Percentiles rank a stretch among this genome's conserved stretches.
Conservation (phyloP, 2,888 invertebrate species). For the Pachydiplax longipennis region DNA sequence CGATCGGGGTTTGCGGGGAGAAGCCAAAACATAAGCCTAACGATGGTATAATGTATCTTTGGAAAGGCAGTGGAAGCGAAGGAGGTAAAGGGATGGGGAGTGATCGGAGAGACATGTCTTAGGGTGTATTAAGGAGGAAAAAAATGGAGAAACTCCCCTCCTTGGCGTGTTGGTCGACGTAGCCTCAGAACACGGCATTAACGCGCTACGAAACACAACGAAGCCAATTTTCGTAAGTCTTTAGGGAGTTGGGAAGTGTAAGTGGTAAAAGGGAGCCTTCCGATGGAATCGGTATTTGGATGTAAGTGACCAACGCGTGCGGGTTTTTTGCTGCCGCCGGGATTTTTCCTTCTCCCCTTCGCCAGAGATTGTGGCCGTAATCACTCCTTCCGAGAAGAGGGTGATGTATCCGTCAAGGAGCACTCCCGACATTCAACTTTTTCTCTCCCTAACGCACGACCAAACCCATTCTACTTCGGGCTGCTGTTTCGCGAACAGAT, state of each 20-base stretch:
- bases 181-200: slow-evolving; percentile 27
- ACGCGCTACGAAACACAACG: slow-evolving; percentile 35
- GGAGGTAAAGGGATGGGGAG: not conserved
- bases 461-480: no score
- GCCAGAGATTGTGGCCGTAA: no score
- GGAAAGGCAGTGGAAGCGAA: not conserved
- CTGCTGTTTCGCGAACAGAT: no score
- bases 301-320: not conserved
- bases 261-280: no score
- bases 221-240: slow-evolving; percentile 42
- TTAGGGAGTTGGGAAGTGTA: not conserved
- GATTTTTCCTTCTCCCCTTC: not conserved
- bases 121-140: not conserved
- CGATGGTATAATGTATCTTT: slow-evolving; percentile 51
- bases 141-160: not conserved
- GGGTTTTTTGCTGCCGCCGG: not conserved
- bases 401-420: no score
- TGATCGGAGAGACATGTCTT: not conserved
- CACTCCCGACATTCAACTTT: not conserved
- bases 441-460: no score
- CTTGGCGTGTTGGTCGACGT: not conserved
- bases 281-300: not conserved
- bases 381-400: not conserved
- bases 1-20: slow-evolving; percentile 48
- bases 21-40: slow-evolving; percentile 52